Percentiles rank a stretch among this genome's conserved stretches.
Conservation (phyloP, 2,113 vertebrate species). For the Peromyscus leucopus region DNA sequence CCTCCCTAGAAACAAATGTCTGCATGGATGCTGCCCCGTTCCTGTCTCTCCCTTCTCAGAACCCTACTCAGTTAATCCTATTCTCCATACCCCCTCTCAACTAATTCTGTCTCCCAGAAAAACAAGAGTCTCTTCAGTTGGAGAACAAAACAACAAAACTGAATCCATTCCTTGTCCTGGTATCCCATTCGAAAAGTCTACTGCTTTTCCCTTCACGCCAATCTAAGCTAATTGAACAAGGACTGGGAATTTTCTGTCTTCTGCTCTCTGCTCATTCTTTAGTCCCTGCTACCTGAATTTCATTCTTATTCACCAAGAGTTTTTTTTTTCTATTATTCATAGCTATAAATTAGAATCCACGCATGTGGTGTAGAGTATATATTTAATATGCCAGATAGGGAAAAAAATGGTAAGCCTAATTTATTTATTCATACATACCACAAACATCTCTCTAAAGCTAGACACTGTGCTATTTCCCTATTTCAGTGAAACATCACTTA, state of each 20-base stretch:
- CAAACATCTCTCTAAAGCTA: not conserved
- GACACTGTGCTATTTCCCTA: not conserved
- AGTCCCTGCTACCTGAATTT: not conserved
- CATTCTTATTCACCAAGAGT: not conserved
- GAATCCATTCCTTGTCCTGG: not conserved
- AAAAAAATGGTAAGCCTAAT: not conserved
- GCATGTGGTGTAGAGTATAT: not conserved
- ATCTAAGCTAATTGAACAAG: not conserved
- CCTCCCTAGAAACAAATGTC: not conserved
- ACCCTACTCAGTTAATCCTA: not conserved
- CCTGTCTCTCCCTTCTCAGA: not conserved
- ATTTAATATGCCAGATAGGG: not conserved
- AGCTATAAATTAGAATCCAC: not conserved
- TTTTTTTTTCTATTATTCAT: not conserved
- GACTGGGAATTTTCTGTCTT: not conserved
- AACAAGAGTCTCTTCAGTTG: not conserved
- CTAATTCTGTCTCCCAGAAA: not conserved
- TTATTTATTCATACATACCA: not conserved
- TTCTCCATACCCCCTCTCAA: not conserved
- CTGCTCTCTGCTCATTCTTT: not conserved
- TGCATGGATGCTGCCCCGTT: not conserved
- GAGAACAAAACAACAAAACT: not conserved
- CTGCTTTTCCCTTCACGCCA: not conserved
- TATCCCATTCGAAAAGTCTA: not conserved
- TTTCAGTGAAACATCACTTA: not conserved